phyloP scores from a whole-genome alignment of 2,113 vertebrate species.

The Chamaetylas fuelleborni region DNA sequence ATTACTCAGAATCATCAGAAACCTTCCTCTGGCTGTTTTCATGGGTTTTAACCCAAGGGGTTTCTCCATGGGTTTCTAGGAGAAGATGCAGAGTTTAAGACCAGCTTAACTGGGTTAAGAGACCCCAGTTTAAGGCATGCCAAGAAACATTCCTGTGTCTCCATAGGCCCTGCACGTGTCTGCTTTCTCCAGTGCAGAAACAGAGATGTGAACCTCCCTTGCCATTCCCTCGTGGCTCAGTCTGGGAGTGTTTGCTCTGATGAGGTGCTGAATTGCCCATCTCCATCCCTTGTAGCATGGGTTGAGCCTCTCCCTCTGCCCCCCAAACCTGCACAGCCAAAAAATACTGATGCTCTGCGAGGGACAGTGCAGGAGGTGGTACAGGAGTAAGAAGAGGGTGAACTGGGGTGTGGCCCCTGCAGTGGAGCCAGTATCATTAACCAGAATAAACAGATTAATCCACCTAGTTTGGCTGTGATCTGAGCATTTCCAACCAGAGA shows the following conservation, averaged over 20 bases:
- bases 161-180: background rate
- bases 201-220: background rate
- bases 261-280: background rate
- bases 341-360: fast-evolving
- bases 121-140: background rate
- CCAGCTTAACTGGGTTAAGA: too few relatives aligned
- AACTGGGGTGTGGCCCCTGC: background rate
- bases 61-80: background rate
- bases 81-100: background rate
- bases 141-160: background rate
- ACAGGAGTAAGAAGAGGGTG: background rate
- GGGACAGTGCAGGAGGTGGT: background rate
- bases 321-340: fast-evolving
- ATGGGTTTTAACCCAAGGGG: background rate
- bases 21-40: background rate
- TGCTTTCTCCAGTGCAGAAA: background rate
- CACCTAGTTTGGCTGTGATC: background rate
- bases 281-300: background rate
- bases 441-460: background rate
- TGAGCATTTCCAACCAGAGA: background rate
- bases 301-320: background rate
- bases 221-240: background rate
- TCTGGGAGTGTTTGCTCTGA: background rate
- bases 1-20: background rate
- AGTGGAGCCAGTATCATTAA: background rate